A percentile compares a stretch with the other conserved stretches of the same genome.
These are phyloP conservation scores for Chelidonichthys spinosus DNA, from an alignment of 2,797 vertebrate species.

Conservation along the genomic window DNA sequence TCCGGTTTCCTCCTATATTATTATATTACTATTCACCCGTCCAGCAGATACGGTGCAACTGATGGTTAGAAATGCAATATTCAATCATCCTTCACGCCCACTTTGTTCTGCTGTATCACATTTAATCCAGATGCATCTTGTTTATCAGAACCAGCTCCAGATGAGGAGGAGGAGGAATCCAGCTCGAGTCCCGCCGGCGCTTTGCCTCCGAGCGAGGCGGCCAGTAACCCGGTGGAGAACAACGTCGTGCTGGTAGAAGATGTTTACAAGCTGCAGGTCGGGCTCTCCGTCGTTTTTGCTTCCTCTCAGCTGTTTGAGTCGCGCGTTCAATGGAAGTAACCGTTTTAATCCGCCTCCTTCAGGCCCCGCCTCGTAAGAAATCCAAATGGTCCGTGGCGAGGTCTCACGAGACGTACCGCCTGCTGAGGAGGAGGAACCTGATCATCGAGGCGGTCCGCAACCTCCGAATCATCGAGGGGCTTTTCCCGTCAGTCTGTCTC, in stretches of 20 bases:
- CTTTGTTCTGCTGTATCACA: neutral
- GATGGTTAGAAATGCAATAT: too few relatives aligned
- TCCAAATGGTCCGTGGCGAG: neutral
- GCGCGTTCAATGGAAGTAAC: neutral
- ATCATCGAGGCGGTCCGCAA: slow-evolving; percentile 93
- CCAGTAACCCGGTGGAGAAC: slow-evolving; percentile 39
- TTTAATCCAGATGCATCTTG: slow-evolving; percentile 4
- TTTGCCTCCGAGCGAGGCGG: slow-evolving; percentile 12
- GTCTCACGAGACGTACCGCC: slow-evolving; percentile 83
- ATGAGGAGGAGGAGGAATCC: slow-evolving; percentile 15
- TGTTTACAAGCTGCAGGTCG: slow-evolving; percentile 79
- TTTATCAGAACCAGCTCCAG: slow-evolving; percentile 28
- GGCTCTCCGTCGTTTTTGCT: slow-evolving; percentile 4
- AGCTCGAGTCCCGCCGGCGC: neutral
- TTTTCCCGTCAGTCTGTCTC: slow-evolving; percentile 88
- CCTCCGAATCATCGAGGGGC: slow-evolving; percentile 90
- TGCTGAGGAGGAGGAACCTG: slow-evolving; percentile 93
- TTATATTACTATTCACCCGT: too few relatives aligned
- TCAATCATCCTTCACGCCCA: too few relatives aligned
- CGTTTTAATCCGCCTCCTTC: neutral
- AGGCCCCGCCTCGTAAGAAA: neutral
- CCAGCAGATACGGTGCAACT: too few relatives aligned
- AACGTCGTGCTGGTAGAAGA: slow-evolving; percentile 83
- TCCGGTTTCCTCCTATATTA: neutral
- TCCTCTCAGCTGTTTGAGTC: neutral